Evolutionary conservation across 2,888 invertebrate species (phyloP), one percentile per base, ranked within the genome.

Genomic region (Zeuzera pyrina): DNA sequence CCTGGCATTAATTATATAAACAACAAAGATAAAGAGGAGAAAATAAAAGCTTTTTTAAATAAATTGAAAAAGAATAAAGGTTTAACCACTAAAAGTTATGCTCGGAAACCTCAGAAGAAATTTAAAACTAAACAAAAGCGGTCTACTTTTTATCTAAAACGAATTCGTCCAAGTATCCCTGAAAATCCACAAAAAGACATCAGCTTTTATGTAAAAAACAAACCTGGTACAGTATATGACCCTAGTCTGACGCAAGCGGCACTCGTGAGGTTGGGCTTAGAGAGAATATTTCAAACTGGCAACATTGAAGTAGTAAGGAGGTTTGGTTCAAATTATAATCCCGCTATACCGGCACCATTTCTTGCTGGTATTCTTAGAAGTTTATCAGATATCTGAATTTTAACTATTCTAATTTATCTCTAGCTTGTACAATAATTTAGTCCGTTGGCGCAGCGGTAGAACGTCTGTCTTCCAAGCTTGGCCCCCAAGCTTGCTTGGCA

Each of bases 241-340:
- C 49, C 54, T 0, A 43, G 61, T 34, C 12, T 52, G 2, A 28
- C 40, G 0, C 65, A 70, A 32, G 68, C 67, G 0, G 59, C 43
- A 0, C 49, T 48, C 15, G 52, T 65, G 0, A 41, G 71, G 5
- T 33, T 52, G 0, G 61, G 58, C 0, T 34, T 78, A 16, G 49
- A 66, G 19, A 50, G 47, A 7, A 42, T 56, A 0, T 70, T 59
- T 22, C 58, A 58, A 12, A 64, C 49, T 8, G 65, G 63, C 0
- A 65, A 69, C 38, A 64, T 72, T 2, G 54, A 57, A 8, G 53
- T 65, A 0, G 53, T 73, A 0, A 41, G 58, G 0, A 36, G 63
- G 2, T 78, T 55, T 30, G 77, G 73, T 0, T 34, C 73, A 0
- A 76, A 76, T 15, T 70, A 57, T 31, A 72, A 68, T n/a, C 72